Evolutionary conservation across 2,113 vertebrate species (phyloP).

Genomic region (Antennarius striatus): DNA sequence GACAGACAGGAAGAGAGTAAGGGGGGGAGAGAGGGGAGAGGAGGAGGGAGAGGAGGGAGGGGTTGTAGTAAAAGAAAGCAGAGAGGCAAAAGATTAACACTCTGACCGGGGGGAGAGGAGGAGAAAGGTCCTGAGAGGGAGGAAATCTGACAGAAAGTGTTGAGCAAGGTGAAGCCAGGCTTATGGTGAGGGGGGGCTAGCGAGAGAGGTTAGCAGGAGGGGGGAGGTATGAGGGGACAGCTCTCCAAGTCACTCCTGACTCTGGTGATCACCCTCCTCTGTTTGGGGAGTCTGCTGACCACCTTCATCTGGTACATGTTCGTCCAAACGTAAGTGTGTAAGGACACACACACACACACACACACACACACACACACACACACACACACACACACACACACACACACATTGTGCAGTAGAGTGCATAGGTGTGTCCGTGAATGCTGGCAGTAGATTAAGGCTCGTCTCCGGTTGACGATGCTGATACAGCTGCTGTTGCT

Average conservation of each 20-base stretch:
- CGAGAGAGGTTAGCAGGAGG: constrained; percentile 12
- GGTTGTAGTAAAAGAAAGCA: neutral
- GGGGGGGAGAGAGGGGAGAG: neutral
- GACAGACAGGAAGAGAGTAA: constrained; percentile 27
- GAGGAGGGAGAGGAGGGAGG: neutral
- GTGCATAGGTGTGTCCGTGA: neutral
- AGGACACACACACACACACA: too few relatives aligned
- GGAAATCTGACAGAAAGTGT: neutral
- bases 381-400: constrained; percentile 1
- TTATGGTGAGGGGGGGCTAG: constrained; percentile 1
- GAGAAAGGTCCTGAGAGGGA: too few relatives aligned
- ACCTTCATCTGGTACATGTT: constrained; percentile 55
- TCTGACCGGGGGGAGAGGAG: neutral
- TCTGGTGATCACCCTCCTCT: constrained; percentile 50
- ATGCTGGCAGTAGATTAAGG: neutral
- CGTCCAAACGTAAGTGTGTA: constrained; percentile 60
- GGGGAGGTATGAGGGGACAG: constrained; percentile 56
- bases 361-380: neutral
- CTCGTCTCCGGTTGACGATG: too few relatives aligned
- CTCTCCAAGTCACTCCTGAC: constrained; percentile 42
- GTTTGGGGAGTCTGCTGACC: constrained; percentile 58
- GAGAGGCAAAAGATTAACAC: constrained; percentile 19
- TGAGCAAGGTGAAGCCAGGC: neutral
- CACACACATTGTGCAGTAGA: neutral
- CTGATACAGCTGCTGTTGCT: too few relatives aligned